Base-by-base conservation (phyloP, 1,140 invertebrate genomes). In the Helicoverpa armigera region DNA sequence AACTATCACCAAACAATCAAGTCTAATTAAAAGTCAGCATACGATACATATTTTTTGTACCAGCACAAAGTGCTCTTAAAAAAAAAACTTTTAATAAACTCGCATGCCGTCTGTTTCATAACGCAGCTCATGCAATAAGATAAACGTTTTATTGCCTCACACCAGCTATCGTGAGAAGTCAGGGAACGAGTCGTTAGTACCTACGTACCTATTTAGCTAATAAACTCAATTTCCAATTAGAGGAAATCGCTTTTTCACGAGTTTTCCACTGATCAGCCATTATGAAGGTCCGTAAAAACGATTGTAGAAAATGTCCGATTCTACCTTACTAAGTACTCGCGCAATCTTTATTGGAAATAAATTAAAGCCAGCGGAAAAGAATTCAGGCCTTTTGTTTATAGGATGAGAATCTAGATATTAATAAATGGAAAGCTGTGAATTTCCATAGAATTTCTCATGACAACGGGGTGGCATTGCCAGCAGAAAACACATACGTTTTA, bases 151-250 rank as follows among this genome's bases (percentile, higher is more conserved):
- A 77, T 77, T 77, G 31, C 75, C 23, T 31, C 51, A 63, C 58
- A 54, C 50, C 48, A 51, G 61, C 65, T 77, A 77, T 67, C 54
- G 23, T 51, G 61, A 31, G 48, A 18, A 77, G 75, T 77, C 60
- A 54, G 61, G 61, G 51, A 70, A 79, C 58, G 69, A 75, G 58
- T 81, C 63, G 50, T 53, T 35, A 67, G 35, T 60, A 63, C 56
- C n/a, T 56, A 77, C 61, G 23, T 23, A 23, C 23, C 69, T 82
- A 74, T 29, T 50, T 78, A 83, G 78, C 70, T 86, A 86, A 85
- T 85, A 85, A 87, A 86, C 79, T 83, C 76, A 81, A 85, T 84
- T 85, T 84, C 72, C 83, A 83, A 86, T 87, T 87, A 85, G 60
- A 85, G 69, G 54, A 83, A 86, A 84, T 80, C 78, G 82, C 82